Percentiles rank a stretch among this genome's conserved stretches.
Conservation (phyloP, 1,140 invertebrate species). For the Aphaenogaster ashmeadi region DNA sequence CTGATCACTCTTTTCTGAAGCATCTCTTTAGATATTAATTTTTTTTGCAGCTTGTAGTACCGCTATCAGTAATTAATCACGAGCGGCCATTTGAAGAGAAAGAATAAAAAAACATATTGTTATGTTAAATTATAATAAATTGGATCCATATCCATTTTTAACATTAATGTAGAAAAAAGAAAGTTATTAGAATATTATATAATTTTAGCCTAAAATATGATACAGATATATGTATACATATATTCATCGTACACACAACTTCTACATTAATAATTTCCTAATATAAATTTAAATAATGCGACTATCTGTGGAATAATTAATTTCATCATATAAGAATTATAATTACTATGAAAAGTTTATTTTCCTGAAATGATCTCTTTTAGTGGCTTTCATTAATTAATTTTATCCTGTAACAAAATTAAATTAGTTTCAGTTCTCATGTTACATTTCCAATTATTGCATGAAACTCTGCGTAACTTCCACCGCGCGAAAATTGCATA, state of each 20-base stretch:
- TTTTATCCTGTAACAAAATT: neutral
- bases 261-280: neutral
- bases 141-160: neutral
- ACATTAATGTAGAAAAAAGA: neutral
- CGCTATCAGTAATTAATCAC: constrained; percentile 5
- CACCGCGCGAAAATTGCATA: neutral
- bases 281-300: constrained; percentile 3
- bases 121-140: constrained; percentile 14
- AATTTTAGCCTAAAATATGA: neutral
- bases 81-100: neutral
- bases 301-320: neutral
- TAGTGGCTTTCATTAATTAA: constrained; percentile 16
- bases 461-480: neutral
- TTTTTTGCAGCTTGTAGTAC: neutral
- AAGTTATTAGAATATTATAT: neutral
- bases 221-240: neutral
- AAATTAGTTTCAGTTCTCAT: constrained; percentile 14
- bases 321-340: neutral
- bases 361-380: neutral
- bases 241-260: neutral
- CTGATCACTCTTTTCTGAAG: neutral
- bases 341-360: constrained; percentile 11
- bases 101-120: neutral
- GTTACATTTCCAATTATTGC: constrained; percentile 18
- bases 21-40: neutral